Base-by-base conservation (phyloP, 2,888 invertebrate genomes). In the Drosophila meridionalis region DNA sequence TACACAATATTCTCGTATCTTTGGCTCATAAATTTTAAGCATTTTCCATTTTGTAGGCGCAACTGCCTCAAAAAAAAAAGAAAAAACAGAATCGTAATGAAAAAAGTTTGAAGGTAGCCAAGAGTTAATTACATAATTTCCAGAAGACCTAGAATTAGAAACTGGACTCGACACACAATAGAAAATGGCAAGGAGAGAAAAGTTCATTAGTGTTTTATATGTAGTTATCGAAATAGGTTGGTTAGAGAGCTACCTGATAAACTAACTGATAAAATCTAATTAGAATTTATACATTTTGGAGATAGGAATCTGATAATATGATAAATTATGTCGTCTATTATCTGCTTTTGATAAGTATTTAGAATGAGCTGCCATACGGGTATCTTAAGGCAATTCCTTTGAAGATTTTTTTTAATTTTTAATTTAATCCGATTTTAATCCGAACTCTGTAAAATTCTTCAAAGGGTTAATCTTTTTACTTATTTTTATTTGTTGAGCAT, bases 21-120 rank as follows among this genome's bases (percentile, higher is more conserved):
- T 72, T 65, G 69, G 85, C 78, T 75, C 89, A 89, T 84, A 87
- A 89, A 84, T 84, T 84, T 73, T 64, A 84, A 73, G 69, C 87
- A 78, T 75, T 84, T 70, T 40, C 59, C 73, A 62, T 65, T 76
- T 68, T 40, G 32, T 52, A 42, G 42, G 5, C n/a, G 28, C 57
- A 50, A 26, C 42, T 42, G 26, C 32, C 48, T 30, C 53, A 20
- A 3, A 14, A 40, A 57, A 32, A 57, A 42, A 42, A 0, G 42
- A 42, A n/a, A 14, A 50, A 60, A 63, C 57, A 38, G 57, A 42
- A 43, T 65, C 38, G 47, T 67, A 71, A 78, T 80, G 72, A 76
- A 78, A 78, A 80, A 78, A 78, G 64, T 80, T 77, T 86, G 59
- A 69, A 69, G 87, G 80, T 76, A 83, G 79, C 66, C 79, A 70